A percentile compares a stretch with the other conserved stretches of the same genome.
These are phyloP conservation scores for Climacteris rufus DNA, from an alignment of 2,113 vertebrate genomes.

Conservation along the genomic window DNA sequence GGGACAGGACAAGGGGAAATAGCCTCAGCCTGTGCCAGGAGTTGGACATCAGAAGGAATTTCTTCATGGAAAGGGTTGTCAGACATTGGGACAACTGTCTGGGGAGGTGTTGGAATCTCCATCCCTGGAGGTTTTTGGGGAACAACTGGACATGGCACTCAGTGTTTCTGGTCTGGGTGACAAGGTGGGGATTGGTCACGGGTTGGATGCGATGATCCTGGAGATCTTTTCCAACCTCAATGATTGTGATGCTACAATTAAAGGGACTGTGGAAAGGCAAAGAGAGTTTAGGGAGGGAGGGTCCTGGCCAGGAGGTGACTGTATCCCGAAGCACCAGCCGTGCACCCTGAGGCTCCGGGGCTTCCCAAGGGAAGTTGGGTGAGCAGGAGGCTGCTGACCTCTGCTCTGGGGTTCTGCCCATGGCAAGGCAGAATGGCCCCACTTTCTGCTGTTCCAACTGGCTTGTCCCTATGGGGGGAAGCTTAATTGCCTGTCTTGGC, in stretches of 20 bases:
- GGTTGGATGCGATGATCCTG: accelerated
- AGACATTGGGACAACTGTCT: neutral
- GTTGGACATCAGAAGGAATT: neutral
- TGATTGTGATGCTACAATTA: neutral
- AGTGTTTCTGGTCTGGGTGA: neutral
- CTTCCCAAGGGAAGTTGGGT: neutral
- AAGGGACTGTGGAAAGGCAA: neutral
- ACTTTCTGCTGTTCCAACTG: neutral
- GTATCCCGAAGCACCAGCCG: neutral
- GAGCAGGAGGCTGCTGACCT: neutral
- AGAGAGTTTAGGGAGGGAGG: neutral
- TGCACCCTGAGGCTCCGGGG: too few relatives aligned
- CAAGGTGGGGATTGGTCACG: neutral
- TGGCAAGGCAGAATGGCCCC: neutral
- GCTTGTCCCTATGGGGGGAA: neutral
- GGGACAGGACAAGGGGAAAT: accelerated
- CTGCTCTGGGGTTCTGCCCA: neutral
- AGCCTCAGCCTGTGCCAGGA: accelerated
- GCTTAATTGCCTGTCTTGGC: constrained; percentile 49
- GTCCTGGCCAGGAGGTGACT: neutral
- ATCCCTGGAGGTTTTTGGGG: neutral
- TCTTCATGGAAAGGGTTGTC: neutral
- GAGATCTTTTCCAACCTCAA: neutral
- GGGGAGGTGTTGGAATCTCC: neutral
- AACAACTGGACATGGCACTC: neutral